These are phyloP conservation scores for Acronicta alni DNA, from an alignment of 2,888 invertebrate species.

Conservation along the genomic window DNA sequence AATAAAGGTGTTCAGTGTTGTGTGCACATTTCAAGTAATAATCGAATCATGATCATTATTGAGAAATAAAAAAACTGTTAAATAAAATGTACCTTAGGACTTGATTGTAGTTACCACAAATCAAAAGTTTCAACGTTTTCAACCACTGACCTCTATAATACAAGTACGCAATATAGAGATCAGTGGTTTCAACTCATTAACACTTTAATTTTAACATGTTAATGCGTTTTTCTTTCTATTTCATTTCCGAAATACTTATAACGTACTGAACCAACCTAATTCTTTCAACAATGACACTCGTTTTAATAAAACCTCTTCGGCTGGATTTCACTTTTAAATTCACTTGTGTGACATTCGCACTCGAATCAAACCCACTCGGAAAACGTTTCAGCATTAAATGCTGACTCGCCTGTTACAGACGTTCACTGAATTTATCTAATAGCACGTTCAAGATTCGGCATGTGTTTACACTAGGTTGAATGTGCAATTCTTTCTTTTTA, in stretches of 20 bases:
- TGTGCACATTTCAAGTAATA: no score
- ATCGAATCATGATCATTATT: no score
- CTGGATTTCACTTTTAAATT: slow-evolving; percentile 48
- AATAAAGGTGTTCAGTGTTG: no score
- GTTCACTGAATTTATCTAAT: slow-evolving; percentile 33
- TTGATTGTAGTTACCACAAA: no score
- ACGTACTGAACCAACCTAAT: slow-evolving; percentile 1
- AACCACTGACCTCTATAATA: no score
- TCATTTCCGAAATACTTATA: not conserved
- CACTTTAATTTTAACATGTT: no score
- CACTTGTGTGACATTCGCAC: slow-evolving; percentile 28
- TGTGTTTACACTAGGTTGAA: slow-evolving; percentile 10
- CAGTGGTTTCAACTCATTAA: no score
- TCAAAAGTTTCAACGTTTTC: no score
- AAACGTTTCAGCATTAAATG: slow-evolving; percentile 27
- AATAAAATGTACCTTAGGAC: no score
- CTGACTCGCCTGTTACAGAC: slow-evolving; percentile 23
- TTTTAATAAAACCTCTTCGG: slow-evolving; percentile 28
- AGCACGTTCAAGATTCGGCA: slow-evolving; percentile 11
- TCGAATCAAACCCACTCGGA: slow-evolving; percentile 35
- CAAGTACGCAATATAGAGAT: no score
- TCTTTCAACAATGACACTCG: slow-evolving; percentile 5
- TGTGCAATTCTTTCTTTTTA: not conserved
- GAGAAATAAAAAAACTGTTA: no score
- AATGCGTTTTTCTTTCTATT: not conserved